Conservation (phyloP, 1,140 invertebrate species). For the Heliconius himera region DNA sequence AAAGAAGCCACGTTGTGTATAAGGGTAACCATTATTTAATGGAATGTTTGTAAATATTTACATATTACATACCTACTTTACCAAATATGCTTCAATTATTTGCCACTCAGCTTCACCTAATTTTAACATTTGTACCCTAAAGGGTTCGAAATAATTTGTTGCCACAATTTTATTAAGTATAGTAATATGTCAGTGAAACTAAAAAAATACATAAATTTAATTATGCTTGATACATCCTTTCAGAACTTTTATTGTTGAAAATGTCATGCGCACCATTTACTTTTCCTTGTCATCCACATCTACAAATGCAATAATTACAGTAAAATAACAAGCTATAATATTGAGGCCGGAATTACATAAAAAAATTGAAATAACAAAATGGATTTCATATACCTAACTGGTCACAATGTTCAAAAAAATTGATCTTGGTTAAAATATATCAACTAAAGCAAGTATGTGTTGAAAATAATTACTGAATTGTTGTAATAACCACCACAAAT, state of each 20-base stretch:
- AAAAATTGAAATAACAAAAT: conserved; percentile 6
- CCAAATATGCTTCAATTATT: background rate
- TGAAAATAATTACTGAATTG: background rate
- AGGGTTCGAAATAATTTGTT: background rate
- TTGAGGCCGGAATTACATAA: conserved; percentile 40
- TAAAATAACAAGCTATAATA: conserved; percentile 20
- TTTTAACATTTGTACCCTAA: background rate
- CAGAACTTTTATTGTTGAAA: background rate
- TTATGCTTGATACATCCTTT: background rate
- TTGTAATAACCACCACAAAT: background rate
- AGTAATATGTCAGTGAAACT: background rate
- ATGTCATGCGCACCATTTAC: conserved; percentile 44
- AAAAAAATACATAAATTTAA: background rate
- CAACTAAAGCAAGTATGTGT: background rate
- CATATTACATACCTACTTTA: background rate
- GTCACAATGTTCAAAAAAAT: no score
- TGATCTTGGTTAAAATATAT: background rate
- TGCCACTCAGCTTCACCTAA: background rate
- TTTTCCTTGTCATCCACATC: conserved; percentile 23
- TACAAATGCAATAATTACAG: conserved; percentile 19
- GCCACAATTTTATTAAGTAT: background rate
- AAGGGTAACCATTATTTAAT: conserved; percentile 7
- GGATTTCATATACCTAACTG: background rate
- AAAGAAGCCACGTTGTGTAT: background rate
- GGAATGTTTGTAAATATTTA: conserved; percentile 11